These are phyloP conservation scores for Eulemur albifrons DNA, from an alignment of 2,797 vertebrate genomes.

Conservation along the genomic window DNA sequence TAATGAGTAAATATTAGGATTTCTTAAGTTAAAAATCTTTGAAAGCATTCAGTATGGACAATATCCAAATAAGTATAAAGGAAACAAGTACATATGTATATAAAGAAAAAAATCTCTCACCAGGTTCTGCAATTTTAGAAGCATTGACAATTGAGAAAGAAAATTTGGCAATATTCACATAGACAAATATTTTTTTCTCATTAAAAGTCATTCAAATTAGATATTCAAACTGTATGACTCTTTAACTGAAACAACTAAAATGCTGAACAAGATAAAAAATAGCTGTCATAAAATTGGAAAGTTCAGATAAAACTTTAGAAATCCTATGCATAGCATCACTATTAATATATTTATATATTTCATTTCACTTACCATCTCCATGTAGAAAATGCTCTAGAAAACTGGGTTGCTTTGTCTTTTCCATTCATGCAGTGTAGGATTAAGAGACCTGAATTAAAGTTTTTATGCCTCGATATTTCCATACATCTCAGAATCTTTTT, in stretches of 20 bases:
- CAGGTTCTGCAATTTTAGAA: not conserved
- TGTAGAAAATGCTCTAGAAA: not conserved
- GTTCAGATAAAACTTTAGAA: not conserved
- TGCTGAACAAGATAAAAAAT: not conserved
- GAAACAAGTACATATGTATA: not conserved
- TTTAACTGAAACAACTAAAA: constrained; percentile 7
- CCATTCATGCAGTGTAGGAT: not conserved
- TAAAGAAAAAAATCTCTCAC: not conserved
- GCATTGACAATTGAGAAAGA: not conserved
- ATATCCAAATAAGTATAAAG: not conserved
- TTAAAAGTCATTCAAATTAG: not conserved
- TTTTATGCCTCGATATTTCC: not conserved
- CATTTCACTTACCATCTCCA: not conserved
- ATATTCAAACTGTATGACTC: not conserved
- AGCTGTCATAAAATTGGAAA: not conserved
- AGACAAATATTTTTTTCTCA: not conserved
- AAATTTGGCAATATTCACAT: not conserved
- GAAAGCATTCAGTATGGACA: not conserved
- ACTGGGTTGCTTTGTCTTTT: not conserved
- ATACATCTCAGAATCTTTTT: not conserved
- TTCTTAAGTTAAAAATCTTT: not conserved
- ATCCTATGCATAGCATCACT: not conserved
- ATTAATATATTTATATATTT: not conserved
- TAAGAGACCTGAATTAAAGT: not conserved
- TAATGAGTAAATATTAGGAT: not conserved